Percentiles rank a stretch among this genome's conserved stretches.
Evolutionary conservation across 2,888 invertebrate genomes (phyloP).

Genomic region (Phymatocera aterrima): DNA sequence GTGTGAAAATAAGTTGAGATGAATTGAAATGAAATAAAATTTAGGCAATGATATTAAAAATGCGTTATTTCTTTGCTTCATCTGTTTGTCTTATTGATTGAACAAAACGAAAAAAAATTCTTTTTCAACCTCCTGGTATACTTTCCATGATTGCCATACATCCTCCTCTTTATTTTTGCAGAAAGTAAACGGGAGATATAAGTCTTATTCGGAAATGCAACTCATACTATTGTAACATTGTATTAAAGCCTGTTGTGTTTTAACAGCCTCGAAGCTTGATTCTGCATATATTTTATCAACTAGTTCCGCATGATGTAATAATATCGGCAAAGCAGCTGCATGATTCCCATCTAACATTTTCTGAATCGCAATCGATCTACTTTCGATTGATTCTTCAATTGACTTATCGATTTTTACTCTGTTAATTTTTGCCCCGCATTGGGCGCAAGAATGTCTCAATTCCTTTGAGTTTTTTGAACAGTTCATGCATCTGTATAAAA

Average conservation of each 20-base stretch:
- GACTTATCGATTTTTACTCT: constrained; percentile 57
- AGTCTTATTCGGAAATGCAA: constrained; percentile 52
- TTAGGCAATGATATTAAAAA: constrained; percentile 2
- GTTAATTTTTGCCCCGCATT: constrained; percentile 60
- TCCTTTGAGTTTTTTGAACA: constrained; percentile 52
- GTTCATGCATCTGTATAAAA: constrained; percentile 61
- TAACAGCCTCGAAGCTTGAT: constrained; percentile 68
- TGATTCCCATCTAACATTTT: constrained; percentile 68
- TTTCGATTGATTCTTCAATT: constrained; percentile 63
- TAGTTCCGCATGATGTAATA: constrained; percentile 64
- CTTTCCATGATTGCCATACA: constrained; percentile 25
- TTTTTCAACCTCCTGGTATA: background rate
- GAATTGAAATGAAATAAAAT: too few relatives aligned
- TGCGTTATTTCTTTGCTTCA: background rate
- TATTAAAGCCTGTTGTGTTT: constrained; percentile 71
- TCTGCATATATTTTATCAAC: constrained; percentile 64
- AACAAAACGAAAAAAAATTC: constrained; percentile 4
- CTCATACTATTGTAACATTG: constrained; percentile 70
- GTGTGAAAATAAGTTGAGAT: constrained; percentile 41
- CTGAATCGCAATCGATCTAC: constrained; percentile 61
- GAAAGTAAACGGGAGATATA: background rate
- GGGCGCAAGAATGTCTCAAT: constrained; percentile 50
- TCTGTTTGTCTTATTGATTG: background rate
- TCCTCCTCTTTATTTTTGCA: constrained; percentile 10
- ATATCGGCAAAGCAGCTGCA: constrained; percentile 62